Evolutionary conservation across 2,888 invertebrate species (phyloP), one percentile per base, ranked within the genome.

Genomic region (Dione vanillae): DNA sequence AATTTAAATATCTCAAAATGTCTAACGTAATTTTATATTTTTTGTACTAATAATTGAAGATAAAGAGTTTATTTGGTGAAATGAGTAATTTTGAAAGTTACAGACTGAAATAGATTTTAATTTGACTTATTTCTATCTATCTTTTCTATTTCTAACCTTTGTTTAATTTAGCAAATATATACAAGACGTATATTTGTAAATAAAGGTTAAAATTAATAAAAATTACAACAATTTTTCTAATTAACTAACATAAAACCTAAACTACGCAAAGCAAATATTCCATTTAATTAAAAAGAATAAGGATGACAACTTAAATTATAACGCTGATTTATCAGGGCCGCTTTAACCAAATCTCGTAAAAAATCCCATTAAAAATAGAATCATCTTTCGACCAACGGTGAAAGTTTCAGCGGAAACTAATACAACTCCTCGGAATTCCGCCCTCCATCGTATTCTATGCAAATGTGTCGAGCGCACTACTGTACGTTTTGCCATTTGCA

Each of bases 401-500:
- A 71, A 75, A 85, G 83, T 85, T 86, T 80, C 77, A 84, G 78
- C 84, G 85, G 85, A 85, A 86, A 85, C 82, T 82, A 81, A 80
- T 78, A 79, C 79, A 78, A 79, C 78, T 80, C 82, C 80, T 82
- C 81, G 81, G 82, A 81, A 83, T 82, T 83, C 83, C 84, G 79
- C 78, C 78, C 79, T 79, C 80, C 80, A 80, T 75, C 88, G 86
- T 86, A 87, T 86, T 83, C 82, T 84, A 91, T 91, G 91, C 87
- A 88, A 91, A 91, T 91, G 84, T 82, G 82, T 79, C 82, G 79
- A 85, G 80, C 83, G 85, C 84, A 87, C 85, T 85, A 87, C 88
- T 87, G 87, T 89, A 88, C 85, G 87, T 86, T 88, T 85, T 78
- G 83, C 85, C 87, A 89, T 90, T 90, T 89, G 86, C 86, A 85